Conservation (phyloP, 2,113 vertebrate species). For the Actenoides hombroni region DNA sequence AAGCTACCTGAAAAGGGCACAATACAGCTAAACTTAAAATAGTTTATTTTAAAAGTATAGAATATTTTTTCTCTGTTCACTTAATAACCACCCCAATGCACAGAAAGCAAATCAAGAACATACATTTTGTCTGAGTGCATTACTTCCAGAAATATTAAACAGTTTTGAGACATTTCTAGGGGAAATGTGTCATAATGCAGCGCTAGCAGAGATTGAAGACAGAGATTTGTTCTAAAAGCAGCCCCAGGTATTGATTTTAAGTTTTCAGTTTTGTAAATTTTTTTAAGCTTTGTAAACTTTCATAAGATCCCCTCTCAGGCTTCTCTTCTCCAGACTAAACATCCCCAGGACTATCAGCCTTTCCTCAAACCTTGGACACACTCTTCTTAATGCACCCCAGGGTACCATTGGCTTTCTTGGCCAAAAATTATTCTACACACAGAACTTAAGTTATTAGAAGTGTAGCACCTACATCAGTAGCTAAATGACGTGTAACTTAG, state of each 20-base stretch:
- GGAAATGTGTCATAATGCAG: neutral
- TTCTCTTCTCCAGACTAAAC: too few relatives aligned
- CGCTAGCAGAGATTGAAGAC: neutral
- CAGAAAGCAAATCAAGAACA: neutral
- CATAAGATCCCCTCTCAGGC: too few relatives aligned
- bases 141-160: neutral
- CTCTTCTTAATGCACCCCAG: too few relatives aligned
- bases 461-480: neutral
- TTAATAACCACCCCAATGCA: neutral
- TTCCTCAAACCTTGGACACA: too few relatives aligned
- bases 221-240: neutral
- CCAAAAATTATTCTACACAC: neutral
- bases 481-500: neutral
- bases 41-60: rapidly evolving
- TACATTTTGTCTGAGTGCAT: neutral
- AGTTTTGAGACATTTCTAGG: neutral
- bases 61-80: neutral
- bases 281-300: too few relatives aligned
- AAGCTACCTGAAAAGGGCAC: neutral
- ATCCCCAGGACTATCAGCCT: too few relatives aligned
- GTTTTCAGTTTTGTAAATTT: neutral
- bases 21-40: neutral
- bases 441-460: neutral
- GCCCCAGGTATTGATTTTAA: neutral
- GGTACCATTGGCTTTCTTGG: too few relatives aligned